Percentiles rank a stretch among this genome's conserved stretches.
Conservation (phyloP, 2,113 vertebrate species). For the Oryzias curvinotus region DNA sequence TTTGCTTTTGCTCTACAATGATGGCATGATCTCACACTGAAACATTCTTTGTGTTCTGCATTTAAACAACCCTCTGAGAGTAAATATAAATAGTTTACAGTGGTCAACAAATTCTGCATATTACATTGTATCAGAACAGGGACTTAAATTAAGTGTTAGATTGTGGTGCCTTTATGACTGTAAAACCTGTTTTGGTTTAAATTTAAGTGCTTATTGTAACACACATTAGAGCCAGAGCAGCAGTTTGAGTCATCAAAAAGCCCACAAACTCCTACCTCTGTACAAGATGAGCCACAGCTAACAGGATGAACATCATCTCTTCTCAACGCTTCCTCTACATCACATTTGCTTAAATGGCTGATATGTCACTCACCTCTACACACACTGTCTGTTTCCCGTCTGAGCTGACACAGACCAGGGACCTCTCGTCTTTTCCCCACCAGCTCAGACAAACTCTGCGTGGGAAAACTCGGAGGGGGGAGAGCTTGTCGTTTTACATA, state of each 20-base stretch:
- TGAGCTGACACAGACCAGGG: conserved; percentile 57
- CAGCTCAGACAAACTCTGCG: conserved; percentile 63
- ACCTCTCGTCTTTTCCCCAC: conserved; percentile 37
- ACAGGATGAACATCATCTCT: conserved; percentile 25
- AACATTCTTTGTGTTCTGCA: too few species aligned
- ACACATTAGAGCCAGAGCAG: background rate
- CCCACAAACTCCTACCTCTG: conserved; percentile 10
- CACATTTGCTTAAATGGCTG: conserved; percentile 55
- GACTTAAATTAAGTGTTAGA: too few species aligned
- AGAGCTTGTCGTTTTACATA: conserved; percentile 72
- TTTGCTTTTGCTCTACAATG: too few species aligned
- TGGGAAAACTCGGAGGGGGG: conserved; percentile 57
- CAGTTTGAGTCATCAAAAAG: background rate
- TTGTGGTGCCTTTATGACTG: background rate
- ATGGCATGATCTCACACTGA: too few species aligned
- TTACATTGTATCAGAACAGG: too few species aligned
- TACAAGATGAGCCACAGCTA: conserved; percentile 25
- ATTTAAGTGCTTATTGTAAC: background rate
- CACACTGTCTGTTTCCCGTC: conserved; percentile 45
- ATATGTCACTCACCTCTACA: conserved; percentile 39
- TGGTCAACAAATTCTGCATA: too few species aligned
- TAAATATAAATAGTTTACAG: too few species aligned
- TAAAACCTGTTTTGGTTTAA: background rate
- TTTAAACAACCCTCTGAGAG: too few species aligned
- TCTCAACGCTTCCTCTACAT: conserved; percentile 23